These are phyloP conservation scores for Psophia crepitans DNA, from an alignment of 2,113 vertebrate species.

Conservation along the genomic window DNA sequence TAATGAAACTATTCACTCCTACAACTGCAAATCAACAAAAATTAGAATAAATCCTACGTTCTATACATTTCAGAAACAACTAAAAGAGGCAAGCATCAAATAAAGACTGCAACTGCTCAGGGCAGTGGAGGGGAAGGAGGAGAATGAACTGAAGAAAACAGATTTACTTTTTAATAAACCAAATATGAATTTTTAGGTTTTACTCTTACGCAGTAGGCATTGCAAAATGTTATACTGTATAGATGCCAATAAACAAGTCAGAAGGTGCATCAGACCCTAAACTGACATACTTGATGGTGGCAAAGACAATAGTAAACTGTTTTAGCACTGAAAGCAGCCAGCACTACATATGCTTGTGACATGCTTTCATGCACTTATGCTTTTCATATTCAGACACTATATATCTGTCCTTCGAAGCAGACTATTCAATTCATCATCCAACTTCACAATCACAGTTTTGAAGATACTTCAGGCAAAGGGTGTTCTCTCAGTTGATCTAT, in stretches of 20 bases:
- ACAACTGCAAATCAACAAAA: background rate
- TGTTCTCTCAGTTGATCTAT: constrained; percentile 28
- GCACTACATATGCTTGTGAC: background rate
- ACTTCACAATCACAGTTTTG: constrained; percentile 15
- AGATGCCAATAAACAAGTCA: background rate
- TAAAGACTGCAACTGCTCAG: background rate
- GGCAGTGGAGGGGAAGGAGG: fast-evolving
- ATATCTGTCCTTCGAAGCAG: constrained; percentile 46
- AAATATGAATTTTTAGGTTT: background rate
- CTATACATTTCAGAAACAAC: background rate
- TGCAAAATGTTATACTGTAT: background rate
- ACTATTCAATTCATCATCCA: constrained; percentile 55
- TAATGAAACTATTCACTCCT: background rate
- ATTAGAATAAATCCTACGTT: background rate
- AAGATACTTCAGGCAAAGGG: constrained; percentile 33
- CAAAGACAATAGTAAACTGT: constrained; percentile 19
- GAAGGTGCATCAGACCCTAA: background rate
- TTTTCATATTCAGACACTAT: constrained; percentile 56
- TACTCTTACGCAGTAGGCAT: background rate
- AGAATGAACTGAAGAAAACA: background rate
- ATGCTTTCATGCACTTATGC: background rate
- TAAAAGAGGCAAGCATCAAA: background rate
- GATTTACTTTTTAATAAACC: background rate
- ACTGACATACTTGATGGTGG: background rate
- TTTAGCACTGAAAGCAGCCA: constrained; percentile 39